These are phyloP conservation scores for Aleiodes sp. DNA, from an alignment of 1,140 invertebrate species.

Conservation along the genomic window DNA sequence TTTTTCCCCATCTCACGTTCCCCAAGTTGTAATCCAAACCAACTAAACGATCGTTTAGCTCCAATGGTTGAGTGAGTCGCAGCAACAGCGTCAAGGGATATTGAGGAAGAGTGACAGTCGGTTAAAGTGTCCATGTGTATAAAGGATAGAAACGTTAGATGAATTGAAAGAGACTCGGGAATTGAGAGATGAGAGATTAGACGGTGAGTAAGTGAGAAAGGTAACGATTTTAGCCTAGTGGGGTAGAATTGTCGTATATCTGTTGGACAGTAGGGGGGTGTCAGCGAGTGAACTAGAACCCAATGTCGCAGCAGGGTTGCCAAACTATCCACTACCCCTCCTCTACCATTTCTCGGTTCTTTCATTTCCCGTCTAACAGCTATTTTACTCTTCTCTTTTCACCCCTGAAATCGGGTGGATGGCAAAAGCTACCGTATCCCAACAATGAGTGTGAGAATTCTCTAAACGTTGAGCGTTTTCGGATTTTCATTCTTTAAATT, in stretches of 20 bases:
- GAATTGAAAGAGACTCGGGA: slow-evolving; percentile 22
- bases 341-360: too few relatives aligned
- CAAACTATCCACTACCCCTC: background rate
- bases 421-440: slow-evolving; percentile 22
- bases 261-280: slow-evolving; percentile 49
- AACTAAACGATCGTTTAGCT: slow-evolving; percentile 1
- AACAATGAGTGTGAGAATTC: slow-evolving; percentile 39
- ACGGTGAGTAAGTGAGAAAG: slow-evolving; percentile 24
- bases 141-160: background rate
- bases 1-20: background rate
- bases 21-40: background rate
- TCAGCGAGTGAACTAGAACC: slow-evolving; percentile 34
- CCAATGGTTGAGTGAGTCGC: slow-evolving; percentile 5
- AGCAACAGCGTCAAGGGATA: background rate
- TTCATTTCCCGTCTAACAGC: background rate
- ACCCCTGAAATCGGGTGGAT: background rate
- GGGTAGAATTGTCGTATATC: slow-evolving; percentile 46
- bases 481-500: too few relatives aligned
- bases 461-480: too few relatives aligned
- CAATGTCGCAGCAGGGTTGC: slow-evolving; percentile 38
- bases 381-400: slow-evolving; percentile 6
- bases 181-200: too few relatives aligned
- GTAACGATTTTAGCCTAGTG: slow-evolving; percentile 27
- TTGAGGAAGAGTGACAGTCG: slow-evolving; percentile 13
- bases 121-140: slow-evolving; percentile 22